Evolutionary conservation across 2,113 vertebrate species (phyloP).

Genomic region (Propithecus coquereli): DNA sequence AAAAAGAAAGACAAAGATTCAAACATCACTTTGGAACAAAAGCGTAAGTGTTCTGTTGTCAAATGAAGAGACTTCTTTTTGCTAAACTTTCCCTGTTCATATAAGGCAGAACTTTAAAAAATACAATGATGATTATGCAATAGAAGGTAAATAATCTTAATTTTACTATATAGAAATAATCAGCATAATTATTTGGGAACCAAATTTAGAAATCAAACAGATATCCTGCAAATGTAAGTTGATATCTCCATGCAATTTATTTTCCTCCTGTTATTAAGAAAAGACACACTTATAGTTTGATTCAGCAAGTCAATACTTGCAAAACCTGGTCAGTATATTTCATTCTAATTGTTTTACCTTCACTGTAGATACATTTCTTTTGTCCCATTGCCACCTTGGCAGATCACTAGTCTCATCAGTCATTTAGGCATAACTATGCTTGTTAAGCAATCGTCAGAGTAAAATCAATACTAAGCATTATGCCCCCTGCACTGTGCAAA

Average conservation of each 20-base stretch:
- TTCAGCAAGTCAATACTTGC: constrained; percentile 56
- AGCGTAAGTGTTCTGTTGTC: neutral
- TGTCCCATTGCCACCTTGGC: constrained; percentile 49
- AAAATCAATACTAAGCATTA: constrained; percentile 59
- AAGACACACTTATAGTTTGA: constrained; percentile 38
- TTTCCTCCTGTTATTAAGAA: neutral
- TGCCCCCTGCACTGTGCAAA: neutral
- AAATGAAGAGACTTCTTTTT: neutral
- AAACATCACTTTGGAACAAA: neutral
- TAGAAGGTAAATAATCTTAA: neutral
- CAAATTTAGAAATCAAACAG: neutral
- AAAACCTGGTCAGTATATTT: constrained; percentile 29
- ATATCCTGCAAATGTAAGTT: neutral
- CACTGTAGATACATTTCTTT: constrained; percentile 12
- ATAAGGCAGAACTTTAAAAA: neutral
- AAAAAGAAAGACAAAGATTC: neutral
- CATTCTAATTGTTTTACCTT: constrained; percentile 55
- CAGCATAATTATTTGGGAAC: neutral
- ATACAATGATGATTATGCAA: neutral
- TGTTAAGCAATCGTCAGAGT: constrained; percentile 55
- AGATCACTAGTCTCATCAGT: constrained; percentile 55
- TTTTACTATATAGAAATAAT: neutral
- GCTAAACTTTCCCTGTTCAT: neutral
- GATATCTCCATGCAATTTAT: neutral
- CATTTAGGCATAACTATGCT: constrained; percentile 61